These are phyloP conservation scores for Battus philenor DNA, from an alignment of 1,140 invertebrate species.

Conservation along the genomic window DNA sequence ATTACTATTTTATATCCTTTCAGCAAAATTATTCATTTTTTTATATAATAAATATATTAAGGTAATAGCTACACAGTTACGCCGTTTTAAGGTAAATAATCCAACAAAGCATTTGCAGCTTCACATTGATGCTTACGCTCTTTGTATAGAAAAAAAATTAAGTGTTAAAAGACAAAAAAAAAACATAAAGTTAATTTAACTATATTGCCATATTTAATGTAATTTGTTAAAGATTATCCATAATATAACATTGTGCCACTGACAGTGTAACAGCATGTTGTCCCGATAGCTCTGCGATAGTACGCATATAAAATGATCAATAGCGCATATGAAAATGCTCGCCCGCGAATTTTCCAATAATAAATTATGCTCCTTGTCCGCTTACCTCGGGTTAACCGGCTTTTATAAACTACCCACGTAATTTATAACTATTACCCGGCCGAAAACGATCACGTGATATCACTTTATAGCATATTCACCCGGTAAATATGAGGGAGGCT, in stretches of 20 bases:
- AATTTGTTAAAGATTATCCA: too few relatives aligned
- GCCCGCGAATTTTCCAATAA: constrained; percentile 68
- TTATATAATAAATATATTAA: too few relatives aligned
- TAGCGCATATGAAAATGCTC: constrained; percentile 61
- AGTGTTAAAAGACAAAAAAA: too few relatives aligned
- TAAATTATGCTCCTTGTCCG: constrained; percentile 73
- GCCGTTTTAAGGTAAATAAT: too few relatives aligned
- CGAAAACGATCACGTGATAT: constrained; percentile 73
- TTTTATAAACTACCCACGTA: constrained; percentile 74
- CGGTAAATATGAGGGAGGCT: constrained; percentile 63
- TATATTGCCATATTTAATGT: too few relatives aligned
- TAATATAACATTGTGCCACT: neutral
- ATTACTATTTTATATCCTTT: too few relatives aligned
- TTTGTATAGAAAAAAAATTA: too few relatives aligned
- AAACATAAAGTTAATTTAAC: too few relatives aligned
- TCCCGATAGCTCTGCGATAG: constrained; percentile 17
- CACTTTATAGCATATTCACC: constrained; percentile 71
- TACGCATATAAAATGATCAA: constrained; percentile 42
- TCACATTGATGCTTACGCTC: too few relatives aligned
- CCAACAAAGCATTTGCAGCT: too few relatives aligned
- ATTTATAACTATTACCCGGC: constrained; percentile 74
- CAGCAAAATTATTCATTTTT: too few relatives aligned
- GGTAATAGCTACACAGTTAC: too few relatives aligned
- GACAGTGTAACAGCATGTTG: constrained; percentile 8
- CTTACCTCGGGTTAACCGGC: constrained; percentile 74